These are phyloP conservation scores for Scomber japonicus DNA, from an alignment of 2,113 vertebrate genomes.

Conservation along the genomic window DNA sequence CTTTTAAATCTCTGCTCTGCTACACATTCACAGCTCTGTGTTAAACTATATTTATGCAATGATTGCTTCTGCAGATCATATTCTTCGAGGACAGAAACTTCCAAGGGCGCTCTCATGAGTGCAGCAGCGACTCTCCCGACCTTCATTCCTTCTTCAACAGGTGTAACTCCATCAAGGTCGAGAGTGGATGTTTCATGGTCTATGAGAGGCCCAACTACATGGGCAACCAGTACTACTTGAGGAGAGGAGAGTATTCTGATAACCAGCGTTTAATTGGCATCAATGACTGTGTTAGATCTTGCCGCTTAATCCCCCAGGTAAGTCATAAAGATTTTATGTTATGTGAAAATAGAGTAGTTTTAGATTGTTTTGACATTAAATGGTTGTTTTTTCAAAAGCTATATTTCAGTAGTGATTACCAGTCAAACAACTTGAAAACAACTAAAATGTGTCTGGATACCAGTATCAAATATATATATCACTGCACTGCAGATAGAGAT, in stretches of 20 bases:
- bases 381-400: too few species aligned
- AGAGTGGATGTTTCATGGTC: constrained; percentile 85
- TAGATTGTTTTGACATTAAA: too few species aligned
- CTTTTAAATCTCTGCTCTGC: background rate
- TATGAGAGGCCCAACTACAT: constrained; percentile 84
- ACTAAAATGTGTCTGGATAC: background rate
- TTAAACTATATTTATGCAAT: background rate
- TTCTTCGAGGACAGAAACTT: constrained; percentile 85
- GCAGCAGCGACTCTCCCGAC: constrained; percentile 82
- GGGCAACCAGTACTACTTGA: constrained; percentile 84
- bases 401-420: too few species aligned
- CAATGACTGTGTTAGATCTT: constrained; percentile 79
- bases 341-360: too few species aligned
- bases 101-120: constrained; percentile 82
- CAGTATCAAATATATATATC: background rate
- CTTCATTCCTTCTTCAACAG: constrained; percentile 80
- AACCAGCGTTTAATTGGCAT: constrained; percentile 81
- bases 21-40: background rate
- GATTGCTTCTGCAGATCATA: constrained; percentile 73
- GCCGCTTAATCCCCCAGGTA: constrained; percentile 82
- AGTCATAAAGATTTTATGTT: background rate
- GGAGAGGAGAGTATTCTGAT: constrained; percentile 82
- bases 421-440: too few species aligned
- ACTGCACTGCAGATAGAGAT: background rate
- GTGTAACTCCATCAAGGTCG: constrained; percentile 84